Evolutionary conservation across 92 coral and sea anemone species (phyloP), one percentile per base, ranked within the genome.

Genomic region (Hydrozoanthus gracilis): DNA sequence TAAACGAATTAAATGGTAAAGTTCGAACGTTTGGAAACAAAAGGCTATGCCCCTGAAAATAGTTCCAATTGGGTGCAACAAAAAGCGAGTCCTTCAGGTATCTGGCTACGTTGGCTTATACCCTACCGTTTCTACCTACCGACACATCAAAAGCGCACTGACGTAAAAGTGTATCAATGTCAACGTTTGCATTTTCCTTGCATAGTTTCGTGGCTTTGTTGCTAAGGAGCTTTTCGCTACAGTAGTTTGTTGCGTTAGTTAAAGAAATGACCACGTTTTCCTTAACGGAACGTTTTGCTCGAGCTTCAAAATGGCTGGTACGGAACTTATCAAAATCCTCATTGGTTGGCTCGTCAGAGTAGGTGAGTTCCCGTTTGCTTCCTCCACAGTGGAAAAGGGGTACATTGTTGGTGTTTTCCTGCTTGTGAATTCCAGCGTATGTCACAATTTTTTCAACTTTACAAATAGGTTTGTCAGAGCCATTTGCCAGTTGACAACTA

Each of bases 161-260:
- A 15, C 54, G 17, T 3, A 76, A 16, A 52, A 76, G 80, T 16
- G 10, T 51, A 51, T 51, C 80, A 9, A 76, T 65, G 44, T 51
- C 47, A 18, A 76, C 80, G 18, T 76, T 76, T 76, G 80, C 80
- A 51, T 16, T 76, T 76, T 76, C 80, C 66, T 76, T 51, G 80
- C 80, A 76, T 14, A 76, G 66, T 18, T 16, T 17, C 4, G 80
- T 51, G 8, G 80, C 80, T 55, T 52, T 76, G 80, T 76, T 76
- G 11, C 44, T 39, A 27, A 50, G 11, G 65, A 76, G 60, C 6
- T 76, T 76, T 7, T 51, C 49, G 2, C 66, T 51, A 44, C 80
- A 76, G 65, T 76, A 76, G 2, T 76, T 45, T 76, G 66, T 76
- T 76, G 80, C 80, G 61, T 76, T 76, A 9, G 8, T 47, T n/a